Evolutionary conservation across 2,888 invertebrate genomes (phyloP).

Genomic region (Dusona sp.): DNA sequence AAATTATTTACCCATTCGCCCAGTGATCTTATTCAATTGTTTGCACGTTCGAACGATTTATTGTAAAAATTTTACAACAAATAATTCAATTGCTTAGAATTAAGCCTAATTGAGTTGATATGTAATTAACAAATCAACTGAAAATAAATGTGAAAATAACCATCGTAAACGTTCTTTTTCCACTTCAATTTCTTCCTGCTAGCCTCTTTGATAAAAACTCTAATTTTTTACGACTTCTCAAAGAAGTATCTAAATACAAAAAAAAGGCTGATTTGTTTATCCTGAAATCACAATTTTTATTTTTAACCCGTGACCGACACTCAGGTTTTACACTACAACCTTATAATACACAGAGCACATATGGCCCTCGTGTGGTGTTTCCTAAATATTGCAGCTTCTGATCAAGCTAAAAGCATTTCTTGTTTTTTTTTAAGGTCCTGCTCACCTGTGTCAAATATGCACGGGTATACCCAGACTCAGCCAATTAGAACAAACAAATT

Average conservation of each 20-base stretch:
- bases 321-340: too few species aligned
- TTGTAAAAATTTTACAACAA: neutral
- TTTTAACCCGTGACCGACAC: too few species aligned
- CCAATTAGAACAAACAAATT: neutral
- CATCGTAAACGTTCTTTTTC: neutral
- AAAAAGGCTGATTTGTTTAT: too few species aligned
- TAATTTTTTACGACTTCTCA: neutral
- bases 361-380: too few species aligned
- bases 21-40: conserved; percentile 72
- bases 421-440: too few species aligned
- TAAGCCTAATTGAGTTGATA: neutral
- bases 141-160: neutral
- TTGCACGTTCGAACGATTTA: neutral
- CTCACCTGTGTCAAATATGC: too few species aligned
- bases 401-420: too few species aligned
- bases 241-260: too few species aligned
- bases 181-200: neutral
- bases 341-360: too few species aligned
- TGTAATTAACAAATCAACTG: neutral
- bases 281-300: too few species aligned
- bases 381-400: too few species aligned
- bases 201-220: neutral
- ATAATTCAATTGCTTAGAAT: neutral
- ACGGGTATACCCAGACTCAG: neutral
- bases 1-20: conserved; percentile 80